Evolutionary conservation across 2,888 invertebrate genomes (phyloP).

Genomic region (Noctua janthina): DNA sequence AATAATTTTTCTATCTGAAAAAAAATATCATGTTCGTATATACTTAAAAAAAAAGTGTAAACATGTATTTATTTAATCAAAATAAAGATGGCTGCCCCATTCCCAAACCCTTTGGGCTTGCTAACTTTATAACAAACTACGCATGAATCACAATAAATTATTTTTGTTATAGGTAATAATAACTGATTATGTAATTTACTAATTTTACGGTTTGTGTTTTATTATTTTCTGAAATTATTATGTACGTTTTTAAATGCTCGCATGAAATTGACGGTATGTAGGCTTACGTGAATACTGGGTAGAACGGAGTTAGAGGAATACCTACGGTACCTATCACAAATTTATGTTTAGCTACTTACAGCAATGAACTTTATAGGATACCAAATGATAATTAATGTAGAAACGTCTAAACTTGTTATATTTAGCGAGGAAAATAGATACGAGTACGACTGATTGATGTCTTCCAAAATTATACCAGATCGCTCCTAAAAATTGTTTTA

Average conservation of each 20-base stretch:
- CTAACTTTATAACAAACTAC: background rate
- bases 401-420: slow-evolving; percentile 3
- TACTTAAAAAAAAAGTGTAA: background rate
- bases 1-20: background rate
- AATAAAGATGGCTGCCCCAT: background rate
- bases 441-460: slow-evolving; percentile 63
- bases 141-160: background rate
- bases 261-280: background rate
- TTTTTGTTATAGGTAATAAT: background rate
- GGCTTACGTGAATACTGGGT: background rate
- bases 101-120: background rate
- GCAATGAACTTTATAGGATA: slow-evolving; percentile 9
- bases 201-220: background rate
- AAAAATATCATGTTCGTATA: background rate
- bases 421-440: slow-evolving; percentile 29
- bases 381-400: background rate
- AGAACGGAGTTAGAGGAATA: background rate
- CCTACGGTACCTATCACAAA: background rate
- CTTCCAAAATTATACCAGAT: slow-evolving; percentile 66
- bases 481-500: slow-evolving; percentile 21
- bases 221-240: background rate
- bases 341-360: background rate
- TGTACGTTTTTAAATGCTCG: background rate
- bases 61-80: background rate
- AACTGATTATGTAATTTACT: background rate